phyloP scores from a whole-genome alignment of 2,113 vertebrate genomes.

The Micromys minutus region DNA sequence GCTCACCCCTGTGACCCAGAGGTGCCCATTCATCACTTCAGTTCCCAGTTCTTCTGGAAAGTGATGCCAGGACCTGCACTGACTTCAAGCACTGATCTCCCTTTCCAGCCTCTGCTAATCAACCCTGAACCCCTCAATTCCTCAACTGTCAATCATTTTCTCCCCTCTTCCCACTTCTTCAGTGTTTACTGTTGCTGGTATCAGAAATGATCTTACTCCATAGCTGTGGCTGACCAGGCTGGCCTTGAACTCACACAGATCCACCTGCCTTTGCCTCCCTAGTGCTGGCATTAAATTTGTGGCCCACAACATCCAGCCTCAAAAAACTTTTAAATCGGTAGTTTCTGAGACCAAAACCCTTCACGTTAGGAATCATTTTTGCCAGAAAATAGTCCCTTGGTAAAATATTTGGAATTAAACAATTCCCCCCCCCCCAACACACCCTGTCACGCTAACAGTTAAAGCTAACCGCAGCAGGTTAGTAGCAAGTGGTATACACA shows the following conservation, averaged over 20 bases:
- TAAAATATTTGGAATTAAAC: neutral
- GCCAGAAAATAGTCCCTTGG: neutral
- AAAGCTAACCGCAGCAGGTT: neutral
- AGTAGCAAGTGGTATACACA: neutral
- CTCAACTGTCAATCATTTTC: neutral
- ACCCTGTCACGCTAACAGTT: neutral
- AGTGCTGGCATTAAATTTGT: neutral
- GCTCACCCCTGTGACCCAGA: neutral
- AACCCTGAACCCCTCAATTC: neutral
- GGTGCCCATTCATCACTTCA: neutral
- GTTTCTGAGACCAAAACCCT: neutral
- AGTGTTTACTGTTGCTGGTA: neutral
- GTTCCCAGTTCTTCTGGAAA: neutral
- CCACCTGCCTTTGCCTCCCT: neutral
- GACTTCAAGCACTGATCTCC: neutral
- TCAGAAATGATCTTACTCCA: neutral
- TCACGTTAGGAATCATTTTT: neutral
- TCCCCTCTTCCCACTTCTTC: neutral
- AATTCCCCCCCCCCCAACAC: too few relatives aligned
- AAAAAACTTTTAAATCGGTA: neutral
- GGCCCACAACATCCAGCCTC: neutral
- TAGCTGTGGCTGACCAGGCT: neutral
- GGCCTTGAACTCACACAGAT: neutral
- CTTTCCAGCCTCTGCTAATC: neutral
- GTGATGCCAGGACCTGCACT: too few relatives aligned